Evolutionary conservation across 2,113 vertebrate genomes (phyloP).

Genomic region (Drymodes brunneopygia): DNA sequence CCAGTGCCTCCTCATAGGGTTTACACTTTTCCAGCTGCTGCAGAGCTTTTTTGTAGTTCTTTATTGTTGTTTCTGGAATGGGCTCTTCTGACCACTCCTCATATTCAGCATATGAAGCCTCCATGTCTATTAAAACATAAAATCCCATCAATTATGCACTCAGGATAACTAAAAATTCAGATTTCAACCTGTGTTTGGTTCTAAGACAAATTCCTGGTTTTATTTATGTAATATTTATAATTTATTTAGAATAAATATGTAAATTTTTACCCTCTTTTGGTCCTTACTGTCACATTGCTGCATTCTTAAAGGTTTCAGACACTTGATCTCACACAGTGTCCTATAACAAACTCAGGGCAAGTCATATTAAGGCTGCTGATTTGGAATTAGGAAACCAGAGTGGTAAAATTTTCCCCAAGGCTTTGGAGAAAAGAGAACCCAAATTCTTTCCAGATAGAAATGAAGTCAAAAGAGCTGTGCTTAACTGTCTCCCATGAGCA

Average conservation of each 20-base stretch:
- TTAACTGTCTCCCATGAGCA: neutral
- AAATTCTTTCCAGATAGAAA: neutral
- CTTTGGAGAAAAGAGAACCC: neutral
- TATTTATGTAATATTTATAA: fast-evolving
- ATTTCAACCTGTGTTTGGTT: neutral
- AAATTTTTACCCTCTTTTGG: neutral
- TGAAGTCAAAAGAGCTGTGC: neutral
- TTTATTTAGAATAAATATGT: neutral
- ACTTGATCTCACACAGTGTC: fast-evolving
- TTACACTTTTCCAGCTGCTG: slow-evolving; percentile 86
- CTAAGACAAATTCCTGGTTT: neutral
- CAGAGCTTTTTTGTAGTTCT: slow-evolving; percentile 84
- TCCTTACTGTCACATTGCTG: neutral
- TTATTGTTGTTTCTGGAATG: slow-evolving; percentile 70
- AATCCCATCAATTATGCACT: neutral
- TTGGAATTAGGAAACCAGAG: neutral
- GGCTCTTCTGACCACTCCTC: slow-evolving; percentile 91
- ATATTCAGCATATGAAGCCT: slow-evolving; percentile 87
- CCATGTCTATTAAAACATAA: slow-evolving; percentile 81
- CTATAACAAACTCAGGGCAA: neutral
- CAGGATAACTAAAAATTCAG: neutral
- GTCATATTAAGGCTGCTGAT: neutral
- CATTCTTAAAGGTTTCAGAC: neutral
- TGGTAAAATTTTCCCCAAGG: neutral
- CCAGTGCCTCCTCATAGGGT: slow-evolving; percentile 88